phyloP scores from a whole-genome alignment of 1,140 invertebrate species.

The Eupristina koningsbergeri region DNA sequence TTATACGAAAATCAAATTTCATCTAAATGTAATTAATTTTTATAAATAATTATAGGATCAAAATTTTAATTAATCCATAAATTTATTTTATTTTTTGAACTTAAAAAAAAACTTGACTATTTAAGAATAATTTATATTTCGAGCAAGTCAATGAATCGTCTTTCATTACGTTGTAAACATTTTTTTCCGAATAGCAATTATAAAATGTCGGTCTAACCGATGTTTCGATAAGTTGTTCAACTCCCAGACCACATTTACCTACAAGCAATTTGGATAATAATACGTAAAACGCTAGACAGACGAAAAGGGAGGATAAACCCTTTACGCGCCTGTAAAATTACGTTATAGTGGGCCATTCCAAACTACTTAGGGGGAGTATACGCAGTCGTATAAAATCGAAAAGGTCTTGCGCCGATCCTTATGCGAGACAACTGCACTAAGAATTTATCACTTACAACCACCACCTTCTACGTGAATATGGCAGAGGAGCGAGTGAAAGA shows the following conservation, averaged over 20 bases:
- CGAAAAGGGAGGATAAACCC: background rate
- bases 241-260: background rate
- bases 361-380: slow-evolving; percentile 47
- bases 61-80: too few relatives aligned
- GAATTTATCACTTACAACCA: slow-evolving; percentile 30
- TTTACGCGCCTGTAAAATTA: slow-evolving; percentile 31
- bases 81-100: too few relatives aligned
- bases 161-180: too few relatives aligned
- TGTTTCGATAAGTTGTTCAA: slow-evolving; percentile 25
- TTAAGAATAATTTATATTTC: too few relatives aligned
- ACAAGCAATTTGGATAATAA: slow-evolving; percentile 1
- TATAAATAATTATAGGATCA: too few relatives aligned
- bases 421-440: background rate
- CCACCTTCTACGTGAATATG: background rate
- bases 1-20: too few relatives aligned
- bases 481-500: background rate
- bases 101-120: too few relatives aligned
- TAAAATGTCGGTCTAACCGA: slow-evolving; percentile 43
- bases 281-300: background rate
- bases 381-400: slow-evolving; percentile 34
- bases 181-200: slow-evolving; percentile 15
- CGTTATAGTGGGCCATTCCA: slow-evolving; percentile 19
- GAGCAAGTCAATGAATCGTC: too few relatives aligned
- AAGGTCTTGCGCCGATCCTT: slow-evolving; percentile 28
- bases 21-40: too few relatives aligned